Base-by-base conservation (phyloP, 2,888 invertebrate species). In the Habrosyne pyritoides region DNA sequence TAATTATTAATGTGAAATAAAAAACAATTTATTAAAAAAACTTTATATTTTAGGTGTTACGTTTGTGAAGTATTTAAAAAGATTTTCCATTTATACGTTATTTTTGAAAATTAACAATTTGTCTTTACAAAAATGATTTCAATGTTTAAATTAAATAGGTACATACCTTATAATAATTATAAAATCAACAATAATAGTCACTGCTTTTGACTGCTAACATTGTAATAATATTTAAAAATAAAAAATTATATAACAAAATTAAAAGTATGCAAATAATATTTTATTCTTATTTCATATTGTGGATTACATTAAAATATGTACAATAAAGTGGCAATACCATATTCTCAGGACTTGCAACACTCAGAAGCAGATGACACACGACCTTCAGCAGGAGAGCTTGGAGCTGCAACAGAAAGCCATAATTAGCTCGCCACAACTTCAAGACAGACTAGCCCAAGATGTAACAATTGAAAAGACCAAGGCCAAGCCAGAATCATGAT, bases 361-460 rank as follows among this genome's bases (percentile, higher is more conserved):
- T 51, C 91, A 93, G 77, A 86, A 87, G 71, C 86, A 87, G 66
- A 64, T 86, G 72, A 92, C 84, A 7, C 87, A 92, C 54, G 79
- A 83, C 26, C 81, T 93, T 63, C 92, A 92, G 65, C 84, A 86
- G 67, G 92, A 93, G 78, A 91, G 92, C 65, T 77, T 93, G 73
- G 86, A 89, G 68, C 66, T 92, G 64, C 93, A 93, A 69, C 86
- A 92, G 70, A 81, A 81, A 67, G 93, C 92, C 59, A 93, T 93
- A 42, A 64, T 88, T 59, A 79, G 60, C 57, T 75, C 90, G 14
- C 90, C 92, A 2, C 76, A 86, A 46, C 81, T 93, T 21, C 83
- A 90, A 69, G 82, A 89, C 0, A 88, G 85, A 76, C 80, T 91
- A 66, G 82, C 82, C 79, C 67, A 74, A 54, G 73, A 81, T 21